Percentiles rank a stretch among this genome's conserved stretches.
phyloP scores from a whole-genome alignment of 2,797 vertebrate species.

The Lutjanus argentimaculatus region DNA sequence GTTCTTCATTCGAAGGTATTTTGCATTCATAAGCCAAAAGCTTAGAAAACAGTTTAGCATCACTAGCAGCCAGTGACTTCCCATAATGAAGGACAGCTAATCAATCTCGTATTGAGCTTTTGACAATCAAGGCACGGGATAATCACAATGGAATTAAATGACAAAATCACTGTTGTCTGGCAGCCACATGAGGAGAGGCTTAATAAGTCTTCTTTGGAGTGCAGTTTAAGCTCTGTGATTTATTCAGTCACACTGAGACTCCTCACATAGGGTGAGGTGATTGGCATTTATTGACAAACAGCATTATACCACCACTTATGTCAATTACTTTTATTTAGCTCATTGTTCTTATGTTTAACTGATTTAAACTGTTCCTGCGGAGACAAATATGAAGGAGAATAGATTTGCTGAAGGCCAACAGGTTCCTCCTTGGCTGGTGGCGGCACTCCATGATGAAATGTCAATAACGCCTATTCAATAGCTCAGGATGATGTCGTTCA shows the following conservation, averaged over 20 bases:
- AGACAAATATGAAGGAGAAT: constrained; percentile 44
- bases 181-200: constrained; percentile 59
- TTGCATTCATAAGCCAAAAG: constrained; percentile 57
- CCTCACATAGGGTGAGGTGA: constrained; percentile 56
- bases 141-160: constrained; percentile 71
- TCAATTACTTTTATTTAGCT: constrained; percentile 70
- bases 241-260: constrained; percentile 61
- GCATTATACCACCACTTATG: constrained; percentile 62
- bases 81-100: constrained; percentile 71
- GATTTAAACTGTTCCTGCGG: constrained; percentile 47
- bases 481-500: constrained; percentile 31
- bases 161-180: constrained; percentile 63
- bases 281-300: constrained; percentile 76
- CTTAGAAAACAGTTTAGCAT: constrained; percentile 60
- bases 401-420: constrained; percentile 39
- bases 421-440: constrained; percentile 16
- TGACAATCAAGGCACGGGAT: constrained; percentile 72
- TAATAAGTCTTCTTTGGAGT: constrained; percentile 60
- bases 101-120: constrained; percentile 76
- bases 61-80: constrained; percentile 65
- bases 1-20: constrained; percentile 51
- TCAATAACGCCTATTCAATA: constrained; percentile 40
- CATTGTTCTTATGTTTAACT: constrained; percentile 48
- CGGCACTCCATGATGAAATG: constrained; percentile 30
- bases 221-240: constrained; percentile 57